Evolutionary conservation across 2,797 vertebrate genomes (phyloP).

Genomic region (Syndactyla subalaris): DNA sequence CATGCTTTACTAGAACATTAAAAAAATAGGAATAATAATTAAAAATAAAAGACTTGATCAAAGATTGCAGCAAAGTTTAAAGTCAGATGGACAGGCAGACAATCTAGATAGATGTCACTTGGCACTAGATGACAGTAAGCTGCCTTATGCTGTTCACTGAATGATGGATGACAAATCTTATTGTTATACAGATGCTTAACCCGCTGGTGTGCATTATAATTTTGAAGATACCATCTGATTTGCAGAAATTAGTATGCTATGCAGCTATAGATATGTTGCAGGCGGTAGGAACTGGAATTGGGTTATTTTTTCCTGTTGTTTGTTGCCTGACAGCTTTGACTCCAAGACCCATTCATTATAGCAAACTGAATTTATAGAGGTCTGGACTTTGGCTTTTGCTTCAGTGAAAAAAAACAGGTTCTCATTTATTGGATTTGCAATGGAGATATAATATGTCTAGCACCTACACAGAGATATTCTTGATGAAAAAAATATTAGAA

Average conservation of each 20-base stretch:
- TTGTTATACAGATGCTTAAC: slow-evolving; percentile 78
- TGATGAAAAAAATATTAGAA: background rate
- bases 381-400: slow-evolving; percentile 62
- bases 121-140: slow-evolving; percentile 67
- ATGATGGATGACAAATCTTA: slow-evolving; percentile 74
- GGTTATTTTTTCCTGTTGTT: slow-evolving; percentile 73
- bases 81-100: slow-evolving; percentile 52
- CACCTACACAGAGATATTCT: slow-evolving; percentile 24
- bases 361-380: slow-evolving; percentile 67
- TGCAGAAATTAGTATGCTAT: slow-evolving; percentile 72
- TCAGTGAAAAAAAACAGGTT: background rate
- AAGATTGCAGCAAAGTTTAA: slow-evolving; percentile 28
- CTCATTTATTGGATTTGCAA: slow-evolving; percentile 59
- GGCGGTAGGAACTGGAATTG: slow-evolving; percentile 53
- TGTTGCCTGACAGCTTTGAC: slow-evolving; percentile 71
- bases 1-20: background rate
- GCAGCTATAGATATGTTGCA: slow-evolving; percentile 54
- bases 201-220: slow-evolving; percentile 72
- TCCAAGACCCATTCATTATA: slow-evolving; percentile 70
- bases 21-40: background rate
- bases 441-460: slow-evolving; percentile 53
- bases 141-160: slow-evolving; percentile 70
- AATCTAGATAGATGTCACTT: slow-evolving; percentile 69
- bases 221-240: slow-evolving; percentile 74
- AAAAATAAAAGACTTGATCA: background rate